Evolutionary conservation across 2,888 invertebrate species (phyloP).

Genomic region (Agrotis segetum): DNA sequence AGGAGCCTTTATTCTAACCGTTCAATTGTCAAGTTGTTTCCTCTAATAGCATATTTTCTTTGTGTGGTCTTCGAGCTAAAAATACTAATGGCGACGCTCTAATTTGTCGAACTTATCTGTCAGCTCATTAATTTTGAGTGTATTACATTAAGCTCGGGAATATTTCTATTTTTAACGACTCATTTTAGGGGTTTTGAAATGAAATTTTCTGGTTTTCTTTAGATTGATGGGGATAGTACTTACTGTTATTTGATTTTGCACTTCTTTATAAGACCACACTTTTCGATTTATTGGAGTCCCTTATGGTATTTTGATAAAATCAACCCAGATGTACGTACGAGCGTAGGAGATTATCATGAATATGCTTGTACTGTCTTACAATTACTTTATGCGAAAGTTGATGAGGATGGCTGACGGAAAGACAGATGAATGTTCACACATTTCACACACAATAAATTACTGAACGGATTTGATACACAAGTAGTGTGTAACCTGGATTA

Average conservation of each 20-base stretch:
- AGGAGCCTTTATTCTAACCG: slow-evolving; percentile 6
- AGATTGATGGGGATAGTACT: neutral
- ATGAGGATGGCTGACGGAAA: too few relatives aligned
- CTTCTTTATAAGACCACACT: neutral
- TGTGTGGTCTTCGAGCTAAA: slow-evolving; percentile 55
- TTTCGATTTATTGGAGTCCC: neutral
- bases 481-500: too few relatives aligned
- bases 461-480: neutral
- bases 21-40: slow-evolving; percentile 20
- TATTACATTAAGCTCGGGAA: slow-evolving; percentile 7
- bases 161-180: neutral
- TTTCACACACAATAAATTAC: neutral
- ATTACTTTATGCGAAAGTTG: too few relatives aligned
- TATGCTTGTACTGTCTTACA: too few relatives aligned
- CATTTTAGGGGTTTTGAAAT: neutral
- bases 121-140: slow-evolving; percentile 59
- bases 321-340: neutral
- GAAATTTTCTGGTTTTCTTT: neutral
- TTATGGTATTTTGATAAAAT: neutral
- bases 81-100: slow-evolving; percentile 50
- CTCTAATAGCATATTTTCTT: slow-evolving; percentile 20
- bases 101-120: slow-evolving; percentile 65
- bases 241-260: neutral
- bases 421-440: too few relatives aligned
- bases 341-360: neutral